Conservation (phyloP, 2,888 invertebrate species). For the Epirrita christyi region DNA sequence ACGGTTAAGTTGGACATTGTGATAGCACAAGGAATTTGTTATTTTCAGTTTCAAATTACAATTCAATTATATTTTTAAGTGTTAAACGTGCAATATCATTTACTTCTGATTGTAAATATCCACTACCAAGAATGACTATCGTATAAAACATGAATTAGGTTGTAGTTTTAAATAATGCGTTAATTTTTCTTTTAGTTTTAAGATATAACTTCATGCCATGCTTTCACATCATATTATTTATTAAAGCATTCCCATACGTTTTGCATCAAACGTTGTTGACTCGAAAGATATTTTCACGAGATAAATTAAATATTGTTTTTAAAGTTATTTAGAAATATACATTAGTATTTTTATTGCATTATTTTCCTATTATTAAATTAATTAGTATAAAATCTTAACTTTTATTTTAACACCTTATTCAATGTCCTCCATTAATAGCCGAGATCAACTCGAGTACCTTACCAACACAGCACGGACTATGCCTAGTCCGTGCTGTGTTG, state of each 20-base stretch:
- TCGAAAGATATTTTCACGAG: conserved; percentile 57
- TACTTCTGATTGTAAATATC: conserved; percentile 70
- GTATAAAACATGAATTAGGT: conserved; percentile 51
- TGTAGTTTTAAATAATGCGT: conserved; percentile 51
- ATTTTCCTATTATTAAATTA: conserved; percentile 79
- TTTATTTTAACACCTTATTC: conserved; percentile 14
- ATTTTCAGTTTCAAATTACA: conserved; percentile 56
- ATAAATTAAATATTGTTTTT: conserved; percentile 60
- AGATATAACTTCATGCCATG: conserved; percentile 54
- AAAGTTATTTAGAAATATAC: conserved; percentile 76
- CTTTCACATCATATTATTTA: conserved; percentile 71
- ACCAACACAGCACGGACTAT: no score
- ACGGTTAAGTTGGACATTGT: conserved; percentile 39
- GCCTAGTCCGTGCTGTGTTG: no score
- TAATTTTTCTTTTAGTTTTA: conserved; percentile 47
- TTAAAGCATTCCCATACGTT: conserved; percentile 73
- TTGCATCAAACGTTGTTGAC: conserved; percentile 59
- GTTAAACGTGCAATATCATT: conserved; percentile 79
- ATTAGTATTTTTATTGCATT: conserved; percentile 81
- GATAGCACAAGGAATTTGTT: conserved; percentile 53
- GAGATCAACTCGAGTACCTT: no score
- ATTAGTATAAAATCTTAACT: conserved; percentile 46
- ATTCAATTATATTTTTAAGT: conserved; percentile 77
- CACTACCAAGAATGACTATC: conserved; percentile 50
- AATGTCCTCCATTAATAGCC: no score